Evolutionary conservation across 2,113 vertebrate genomes (phyloP).

Genomic region (Tragulus kanchil): DNA sequence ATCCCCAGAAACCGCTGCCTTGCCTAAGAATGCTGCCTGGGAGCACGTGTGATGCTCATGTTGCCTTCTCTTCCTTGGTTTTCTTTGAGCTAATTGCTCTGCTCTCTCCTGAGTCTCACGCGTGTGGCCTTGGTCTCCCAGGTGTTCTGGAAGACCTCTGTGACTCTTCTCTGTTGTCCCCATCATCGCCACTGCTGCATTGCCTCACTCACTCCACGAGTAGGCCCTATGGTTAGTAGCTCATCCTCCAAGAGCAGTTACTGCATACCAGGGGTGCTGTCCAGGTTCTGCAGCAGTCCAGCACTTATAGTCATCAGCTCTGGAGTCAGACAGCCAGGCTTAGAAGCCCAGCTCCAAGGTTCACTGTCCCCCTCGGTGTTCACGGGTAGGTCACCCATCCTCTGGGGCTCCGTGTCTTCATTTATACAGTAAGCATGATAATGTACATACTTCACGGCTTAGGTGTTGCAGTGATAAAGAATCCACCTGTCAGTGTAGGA

Average conservation of each 20-base stretch:
- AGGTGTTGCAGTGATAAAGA: not conserved
- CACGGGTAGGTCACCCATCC: not conserved
- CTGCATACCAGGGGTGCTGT: accelerated
- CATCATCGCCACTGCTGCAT: not conserved
- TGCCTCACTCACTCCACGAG: not conserved
- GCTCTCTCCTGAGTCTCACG: not conserved
- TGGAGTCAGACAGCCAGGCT: not conserved
- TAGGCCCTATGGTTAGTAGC: not conserved
- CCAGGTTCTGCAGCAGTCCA: accelerated
- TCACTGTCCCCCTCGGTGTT: not conserved
- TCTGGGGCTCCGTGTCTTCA: not conserved
- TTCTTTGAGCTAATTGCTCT: not conserved
- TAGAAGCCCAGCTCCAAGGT: not conserved
- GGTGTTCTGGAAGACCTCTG: not conserved
- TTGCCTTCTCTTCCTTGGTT: not conserved
- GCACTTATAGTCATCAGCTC: not conserved
- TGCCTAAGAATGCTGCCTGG: not conserved
- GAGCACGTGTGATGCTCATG: accelerated
- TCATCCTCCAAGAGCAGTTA: not conserved
- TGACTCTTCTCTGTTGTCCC: not conserved
- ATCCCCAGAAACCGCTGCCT: not conserved
- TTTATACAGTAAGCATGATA: not conserved
- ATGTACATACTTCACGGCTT: not conserved
- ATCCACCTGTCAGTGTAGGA: not conserved
- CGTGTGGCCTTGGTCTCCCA: not conserved